phyloP scores from a whole-genome alignment of 1,140 invertebrate species.

The Drosophila mojavensis region DNA sequence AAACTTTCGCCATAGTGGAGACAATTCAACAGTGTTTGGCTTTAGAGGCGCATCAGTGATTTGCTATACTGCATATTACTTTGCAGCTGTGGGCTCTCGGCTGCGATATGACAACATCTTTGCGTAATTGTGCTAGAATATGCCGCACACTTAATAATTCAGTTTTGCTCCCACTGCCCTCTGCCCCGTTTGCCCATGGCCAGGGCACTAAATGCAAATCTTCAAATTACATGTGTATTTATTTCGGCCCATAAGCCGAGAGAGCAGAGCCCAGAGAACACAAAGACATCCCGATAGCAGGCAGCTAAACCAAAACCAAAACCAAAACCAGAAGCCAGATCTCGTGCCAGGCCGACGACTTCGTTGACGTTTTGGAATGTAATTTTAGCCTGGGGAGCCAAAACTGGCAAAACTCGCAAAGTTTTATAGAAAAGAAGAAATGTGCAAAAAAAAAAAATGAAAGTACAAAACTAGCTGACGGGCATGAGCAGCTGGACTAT shows the following conservation, averaged over 20 bases:
- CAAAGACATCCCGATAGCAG: constrained; percentile 22
- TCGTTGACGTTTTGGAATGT: constrained; percentile 74
- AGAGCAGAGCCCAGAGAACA: background rate
- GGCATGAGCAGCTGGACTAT: background rate
- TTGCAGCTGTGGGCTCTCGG: no score
- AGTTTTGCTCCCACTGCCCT: background rate
- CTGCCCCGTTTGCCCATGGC: background rate
- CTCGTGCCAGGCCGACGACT: constrained; percentile 49
- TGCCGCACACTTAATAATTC: background rate
- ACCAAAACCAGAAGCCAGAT: constrained; percentile 27
- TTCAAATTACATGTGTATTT: constrained; percentile 77
- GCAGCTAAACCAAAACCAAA: constrained; percentile 41
- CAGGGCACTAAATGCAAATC: constrained; percentile 65
- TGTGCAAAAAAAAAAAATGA: constrained; percentile 24
- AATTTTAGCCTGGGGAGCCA: constrained; percentile 66
- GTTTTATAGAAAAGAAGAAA: constrained; percentile 55
- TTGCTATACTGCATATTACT: background rate
- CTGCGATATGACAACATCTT: background rate
- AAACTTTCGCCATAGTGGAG: background rate
- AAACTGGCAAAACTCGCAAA: constrained; percentile 70
- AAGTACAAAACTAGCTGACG: background rate
- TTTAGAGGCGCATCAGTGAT: background rate
- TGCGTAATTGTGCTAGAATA: background rate
- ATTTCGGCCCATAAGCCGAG: constrained; percentile 46
- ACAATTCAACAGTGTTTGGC: background rate